phyloP scores from a whole-genome alignment of 2,888 invertebrate genomes.

The Machimus atricapillus region DNA sequence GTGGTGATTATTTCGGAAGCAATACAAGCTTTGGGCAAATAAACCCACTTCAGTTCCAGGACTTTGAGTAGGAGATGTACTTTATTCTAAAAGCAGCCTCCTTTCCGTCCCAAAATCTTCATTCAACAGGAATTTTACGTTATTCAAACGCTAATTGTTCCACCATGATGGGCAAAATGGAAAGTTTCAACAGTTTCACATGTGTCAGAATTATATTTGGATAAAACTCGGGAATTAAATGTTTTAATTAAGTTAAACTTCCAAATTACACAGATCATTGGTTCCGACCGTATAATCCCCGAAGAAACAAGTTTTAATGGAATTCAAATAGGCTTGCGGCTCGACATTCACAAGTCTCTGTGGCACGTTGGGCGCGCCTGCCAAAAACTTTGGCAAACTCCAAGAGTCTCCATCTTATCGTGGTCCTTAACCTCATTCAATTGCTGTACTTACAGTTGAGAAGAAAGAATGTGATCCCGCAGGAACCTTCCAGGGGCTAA shows the following conservation, averaged over 20 bases:
- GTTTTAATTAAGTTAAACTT: slow-evolving; percentile 20
- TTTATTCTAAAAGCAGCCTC: neutral
- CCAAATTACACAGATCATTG: slow-evolving; percentile 30
- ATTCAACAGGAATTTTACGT: neutral
- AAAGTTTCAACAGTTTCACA: slow-evolving; percentile 9
- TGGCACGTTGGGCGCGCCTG: neutral
- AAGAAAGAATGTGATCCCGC: neutral
- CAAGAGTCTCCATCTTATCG: neutral
- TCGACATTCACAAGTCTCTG: neutral
- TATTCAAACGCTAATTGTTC: neutral
- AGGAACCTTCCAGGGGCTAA: neutral
- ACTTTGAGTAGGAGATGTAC: neutral
- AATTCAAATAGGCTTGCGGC: slow-evolving; percentile 32
- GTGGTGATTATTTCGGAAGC: neutral
- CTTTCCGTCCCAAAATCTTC: neutral
- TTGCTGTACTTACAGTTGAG: neutral
- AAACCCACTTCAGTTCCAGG: neutral
- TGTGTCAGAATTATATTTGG: slow-evolving; percentile 7
- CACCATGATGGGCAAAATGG: neutral
- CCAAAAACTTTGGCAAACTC: neutral
- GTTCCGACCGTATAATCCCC: slow-evolving; percentile 7
- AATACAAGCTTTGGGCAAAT: neutral
- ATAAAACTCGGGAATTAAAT: slow-evolving; percentile 9
- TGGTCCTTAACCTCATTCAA: neutral
- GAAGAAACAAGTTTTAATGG: slow-evolving; percentile 35